Base-by-base conservation (phyloP, 2,113 vertebrate genomes). In the Baryphthengus martii region DNA sequence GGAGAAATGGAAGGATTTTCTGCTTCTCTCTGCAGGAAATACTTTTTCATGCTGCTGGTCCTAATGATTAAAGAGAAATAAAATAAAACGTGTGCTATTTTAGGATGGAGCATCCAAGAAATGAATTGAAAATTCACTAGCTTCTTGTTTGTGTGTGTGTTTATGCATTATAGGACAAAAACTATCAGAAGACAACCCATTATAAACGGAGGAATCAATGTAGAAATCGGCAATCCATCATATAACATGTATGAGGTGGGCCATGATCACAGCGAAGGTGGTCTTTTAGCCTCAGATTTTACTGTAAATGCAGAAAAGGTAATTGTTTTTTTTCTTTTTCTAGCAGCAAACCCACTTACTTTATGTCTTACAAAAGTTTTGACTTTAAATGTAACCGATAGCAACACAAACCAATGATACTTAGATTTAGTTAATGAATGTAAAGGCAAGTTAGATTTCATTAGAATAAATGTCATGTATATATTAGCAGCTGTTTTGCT, bases 231-330 rank as follows among this genome's bases (percentile, higher is more conserved):
- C 71, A 99, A 99, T 97, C 99, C 99, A 13, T 99, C 99, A 15
- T 99, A 99, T 96, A 99, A 99, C 97, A 99, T 99, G 99, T 99
- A 99, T 92, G 99, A 99, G 93, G 98, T 99, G 93, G 99, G 99
- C 90, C 99, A 99, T n/a, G 99, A 99, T 96, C 99, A 99, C 97
- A 99, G 95, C 16, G 99, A 99, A 92, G 99, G 99, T 88, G 98
- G 98, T 92, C 98, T 99, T 94, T 97, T 99, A 96, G 95, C 99
- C 97, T 98, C 99, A 91, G 98, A 99, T 97, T 99, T 99, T 95
- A 99, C 99, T 70, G 97, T 99, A 95, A 99, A 99, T 94, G 98
- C 99, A 97, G 98, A 99, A 86, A 99, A 99, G 99, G 99, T 99
- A 97, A 94, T 13, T 59, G 13, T 59, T 76, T 53, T n/a, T 35